Base-by-base conservation (phyloP, 2,113 vertebrate species). In the Hyla sarda region DNA sequence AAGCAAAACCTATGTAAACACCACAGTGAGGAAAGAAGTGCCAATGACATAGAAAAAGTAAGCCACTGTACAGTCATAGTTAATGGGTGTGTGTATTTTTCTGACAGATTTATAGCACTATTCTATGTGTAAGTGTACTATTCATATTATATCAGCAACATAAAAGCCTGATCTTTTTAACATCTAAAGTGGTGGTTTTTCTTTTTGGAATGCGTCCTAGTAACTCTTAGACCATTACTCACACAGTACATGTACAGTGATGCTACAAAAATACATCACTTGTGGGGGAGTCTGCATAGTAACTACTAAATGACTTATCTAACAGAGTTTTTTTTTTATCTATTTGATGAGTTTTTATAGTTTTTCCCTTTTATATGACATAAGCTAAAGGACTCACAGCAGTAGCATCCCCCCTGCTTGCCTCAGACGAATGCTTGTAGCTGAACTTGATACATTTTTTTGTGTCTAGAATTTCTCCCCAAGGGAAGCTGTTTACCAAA, bases 171-270 rank as follows among this genome's bases (percentile, higher is more conserved):
- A 34, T 41, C 13, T 37, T 58, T 23, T 19, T 45, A 62, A 41
- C 21, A 80, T 60, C 78, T 81, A 47, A 47, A 65, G 56, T 47
- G 14, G 6, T 62, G 47, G 58, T 19, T 32, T 19, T 45, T 30
- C 45, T 69, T 69, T 71, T 34, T 0, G 19, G 45, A 71, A 69
- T 69, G 41, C 56, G 17, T 81, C 56, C 12, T 56, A 58, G 16
- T 48, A 48, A 10, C 12, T 37, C 37, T 48, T 69, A 69, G 80
- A 82, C 80, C 60, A 71, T 82, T 82, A 71, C 80, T 82, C 62
- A 82, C 48, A 69, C 5, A 65, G 37, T 30, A n/a, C 32, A 34
- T 45, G 1, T 62, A 54, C 28, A 28, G 37, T 45, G 48, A 82
- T 69, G 25, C 19, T 82, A 30, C 32, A 47, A 65, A 81, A 50